Conservation (phyloP, 2,797 vertebrate genomes). For the Meriones psammophilus region DNA sequence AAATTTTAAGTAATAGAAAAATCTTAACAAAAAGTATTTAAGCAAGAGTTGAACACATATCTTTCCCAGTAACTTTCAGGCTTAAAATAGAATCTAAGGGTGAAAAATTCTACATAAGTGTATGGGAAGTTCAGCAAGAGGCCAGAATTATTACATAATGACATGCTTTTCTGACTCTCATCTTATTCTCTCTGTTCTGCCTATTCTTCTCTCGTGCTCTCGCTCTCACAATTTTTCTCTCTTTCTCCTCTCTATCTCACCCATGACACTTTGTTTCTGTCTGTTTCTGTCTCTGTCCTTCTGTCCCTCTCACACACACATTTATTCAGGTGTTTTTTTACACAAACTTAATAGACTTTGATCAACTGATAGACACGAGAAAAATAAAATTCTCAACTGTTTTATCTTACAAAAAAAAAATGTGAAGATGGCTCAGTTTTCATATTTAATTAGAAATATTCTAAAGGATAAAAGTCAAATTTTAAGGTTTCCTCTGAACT, state of each 20-base stretch:
- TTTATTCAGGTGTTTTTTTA: no score
- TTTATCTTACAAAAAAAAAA: background rate
- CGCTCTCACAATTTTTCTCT: no score
- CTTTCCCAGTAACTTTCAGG: background rate
- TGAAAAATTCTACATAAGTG: background rate
- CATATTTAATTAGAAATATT: slow-evolving; percentile 33
- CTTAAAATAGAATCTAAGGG: background rate
- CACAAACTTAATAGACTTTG: background rate
- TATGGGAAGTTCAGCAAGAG: background rate
- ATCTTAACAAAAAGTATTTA: background rate
- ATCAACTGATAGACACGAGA: background rate
- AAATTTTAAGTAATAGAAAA: background rate
- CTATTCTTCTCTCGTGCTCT: background rate
- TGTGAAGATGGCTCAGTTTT: background rate
- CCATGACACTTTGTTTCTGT: background rate
- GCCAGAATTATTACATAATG: background rate
- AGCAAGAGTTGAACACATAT: background rate
- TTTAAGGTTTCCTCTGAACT: background rate
- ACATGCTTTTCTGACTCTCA: background rate
- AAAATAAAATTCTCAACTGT: background rate
- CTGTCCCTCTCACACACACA: background rate
- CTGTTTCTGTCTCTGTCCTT: background rate
- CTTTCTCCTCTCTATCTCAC: no score
- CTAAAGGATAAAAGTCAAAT: background rate
- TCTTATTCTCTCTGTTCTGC: background rate